Evolutionary conservation across 2,797 vertebrate genomes (phyloP).

Genomic region (Pipistrellus nathusii): DNA sequence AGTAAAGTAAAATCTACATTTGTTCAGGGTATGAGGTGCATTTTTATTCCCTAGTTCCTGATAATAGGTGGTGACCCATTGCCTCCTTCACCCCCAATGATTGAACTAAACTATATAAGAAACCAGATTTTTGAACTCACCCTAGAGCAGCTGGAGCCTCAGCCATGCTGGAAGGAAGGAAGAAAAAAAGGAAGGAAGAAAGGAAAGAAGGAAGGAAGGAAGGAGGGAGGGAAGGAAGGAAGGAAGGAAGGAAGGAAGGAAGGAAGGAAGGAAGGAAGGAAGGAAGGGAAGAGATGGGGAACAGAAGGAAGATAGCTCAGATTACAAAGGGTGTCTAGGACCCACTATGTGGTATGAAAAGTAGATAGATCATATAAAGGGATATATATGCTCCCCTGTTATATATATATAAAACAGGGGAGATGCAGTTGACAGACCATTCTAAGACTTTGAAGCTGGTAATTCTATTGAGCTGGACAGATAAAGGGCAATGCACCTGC

Average conservation of each 20-base stretch:
- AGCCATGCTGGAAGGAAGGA: background rate
- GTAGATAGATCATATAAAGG: background rate
- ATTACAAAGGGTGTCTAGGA: background rate
- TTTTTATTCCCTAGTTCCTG: background rate
- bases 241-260: background rate
- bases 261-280: background rate
- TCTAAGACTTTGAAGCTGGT: background rate
- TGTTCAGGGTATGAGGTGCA: background rate
- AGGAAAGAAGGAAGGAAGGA: background rate
- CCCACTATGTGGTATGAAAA: background rate
- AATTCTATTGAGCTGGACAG: background rate
- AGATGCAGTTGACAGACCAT: background rate
- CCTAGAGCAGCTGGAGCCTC: background rate
- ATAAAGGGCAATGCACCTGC: background rate
- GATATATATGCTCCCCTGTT: no score
- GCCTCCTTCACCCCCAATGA: background rate
- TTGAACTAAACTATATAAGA: background rate
- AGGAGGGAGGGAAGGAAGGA: background rate
- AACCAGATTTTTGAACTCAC: background rate
- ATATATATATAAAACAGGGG: no score
- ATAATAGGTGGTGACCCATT: background rate
- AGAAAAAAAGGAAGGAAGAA: background rate
- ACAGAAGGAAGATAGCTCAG: background rate
- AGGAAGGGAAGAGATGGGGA: background rate
- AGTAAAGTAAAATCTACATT: background rate